These are phyloP conservation scores for Leucosticte australis DNA, from an alignment of 2,113 vertebrate genomes.

Conservation along the genomic window DNA sequence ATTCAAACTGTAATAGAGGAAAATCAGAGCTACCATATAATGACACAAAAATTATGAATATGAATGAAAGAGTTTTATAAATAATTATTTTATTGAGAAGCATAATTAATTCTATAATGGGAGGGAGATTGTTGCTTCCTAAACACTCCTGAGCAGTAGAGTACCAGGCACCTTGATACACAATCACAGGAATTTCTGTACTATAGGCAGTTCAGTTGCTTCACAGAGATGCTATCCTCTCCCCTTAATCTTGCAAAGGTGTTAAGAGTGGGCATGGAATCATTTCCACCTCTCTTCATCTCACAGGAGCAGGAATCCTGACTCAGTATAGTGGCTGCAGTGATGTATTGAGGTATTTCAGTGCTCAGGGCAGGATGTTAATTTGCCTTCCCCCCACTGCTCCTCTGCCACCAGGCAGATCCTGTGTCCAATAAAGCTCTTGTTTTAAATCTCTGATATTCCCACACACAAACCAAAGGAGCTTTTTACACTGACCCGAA, in stretches of 20 bases:
- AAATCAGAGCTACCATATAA: not conserved
- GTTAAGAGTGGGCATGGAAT: not conserved
- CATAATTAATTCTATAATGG: not conserved
- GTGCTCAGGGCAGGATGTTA: not conserved
- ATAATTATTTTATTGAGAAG: not conserved
- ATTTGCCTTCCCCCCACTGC: not conserved
- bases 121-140: not conserved
- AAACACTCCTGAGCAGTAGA: not conserved
- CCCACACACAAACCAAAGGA: not conserved
- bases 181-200: not conserved
- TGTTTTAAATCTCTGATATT: not conserved
- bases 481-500: not conserved
- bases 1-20: not conserved
- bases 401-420: not conserved
- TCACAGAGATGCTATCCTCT: not conserved
- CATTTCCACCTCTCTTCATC: not conserved
- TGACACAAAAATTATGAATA: not conserved
- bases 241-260: not conserved
- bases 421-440: not conserved
- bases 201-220: not conserved
- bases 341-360: not conserved
- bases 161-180: not conserved
- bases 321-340: not conserved
- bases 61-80: not conserved
- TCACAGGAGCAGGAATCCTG: not conserved